These are phyloP conservation scores for Sussaba pulchella DNA, from an alignment of 2,888 invertebrate genomes.

Conservation along the genomic window DNA sequence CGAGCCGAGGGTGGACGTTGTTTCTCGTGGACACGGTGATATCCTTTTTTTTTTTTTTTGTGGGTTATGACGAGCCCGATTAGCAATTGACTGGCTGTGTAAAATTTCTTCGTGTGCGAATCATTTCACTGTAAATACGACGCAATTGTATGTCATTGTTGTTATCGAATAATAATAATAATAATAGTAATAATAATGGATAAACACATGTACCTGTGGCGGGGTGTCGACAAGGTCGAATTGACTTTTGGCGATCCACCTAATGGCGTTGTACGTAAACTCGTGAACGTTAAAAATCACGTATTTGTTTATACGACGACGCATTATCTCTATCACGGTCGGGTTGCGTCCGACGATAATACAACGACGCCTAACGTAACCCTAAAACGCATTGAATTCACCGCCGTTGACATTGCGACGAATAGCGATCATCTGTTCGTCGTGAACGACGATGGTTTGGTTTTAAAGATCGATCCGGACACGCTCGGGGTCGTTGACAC, in stretches of 20 bases:
- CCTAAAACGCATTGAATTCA: constrained; percentile 85
- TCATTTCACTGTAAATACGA: constrained; percentile 12
- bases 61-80: constrained; percentile 44
- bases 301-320: constrained; percentile 84
- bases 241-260: constrained; percentile 76
- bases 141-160: constrained; percentile 20
- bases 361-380: constrained; percentile 83
- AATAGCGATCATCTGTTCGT: constrained; percentile 87
- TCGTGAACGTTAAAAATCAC: constrained; percentile 84
- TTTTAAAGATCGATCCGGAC: constrained; percentile 86
- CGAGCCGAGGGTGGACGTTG: constrained; percentile 42
- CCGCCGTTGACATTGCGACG: constrained; percentile 88
- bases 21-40: constrained; percentile 44
- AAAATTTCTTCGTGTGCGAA: constrained; percentile 42
- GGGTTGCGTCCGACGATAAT: constrained; percentile 75
- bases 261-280: constrained; percentile 82
- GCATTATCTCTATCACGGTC: constrained; percentile 84
- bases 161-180: constrained; percentile 7
- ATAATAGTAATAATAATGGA: constrained; percentile 69
- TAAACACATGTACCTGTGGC: constrained; percentile 80
- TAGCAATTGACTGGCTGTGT: background rate
- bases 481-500: constrained; percentile 87
- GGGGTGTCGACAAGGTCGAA: constrained; percentile 78
- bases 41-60: too few relatives aligned
- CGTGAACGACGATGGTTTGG: constrained; percentile 87